Evolutionary conservation across 2,888 invertebrate species (phyloP), one percentile per base, ranked within the genome.

Genomic region (Eupithecia subfuscata): DNA sequence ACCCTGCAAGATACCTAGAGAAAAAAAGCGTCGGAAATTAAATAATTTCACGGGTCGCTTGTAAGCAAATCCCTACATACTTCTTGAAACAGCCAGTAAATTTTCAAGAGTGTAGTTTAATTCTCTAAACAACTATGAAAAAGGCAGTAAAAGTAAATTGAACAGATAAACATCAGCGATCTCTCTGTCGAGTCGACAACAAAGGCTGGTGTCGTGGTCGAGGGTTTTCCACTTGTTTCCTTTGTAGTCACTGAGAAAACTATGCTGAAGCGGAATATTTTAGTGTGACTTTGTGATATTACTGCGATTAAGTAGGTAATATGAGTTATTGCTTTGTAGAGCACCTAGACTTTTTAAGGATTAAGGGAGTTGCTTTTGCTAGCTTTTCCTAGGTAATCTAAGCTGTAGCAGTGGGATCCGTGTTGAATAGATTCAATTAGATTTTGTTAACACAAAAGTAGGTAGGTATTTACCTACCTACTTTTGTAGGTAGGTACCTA

Each of bases 121-220:
- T 72, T 63, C 63, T 37, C 43, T 43, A 48, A 65, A 37, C 64
- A 72, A 75, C 70, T 63, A 70, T 69, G 60, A 72, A 45, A 70
- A 74, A 43, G 68, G 67, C 60, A 70, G 72, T 77, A 73, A 75
- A 77, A 75, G 77, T 77, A 77, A 75, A 77, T 77, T 77, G 72
- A 72, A 77, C 63, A 25, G 77, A 77, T 77, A 72, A 72, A 48
- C 60, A 77, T 75, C 72, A 71, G 69, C 64, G 69, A 70, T 71
- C 64, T 71, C 69, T 69, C 60, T 45, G 48, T 45, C 76, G 34
- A 12, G 43, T 25, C 48, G 63, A 75, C 70, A 75, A 75, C 74
- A 74, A 78, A 72, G 48, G 70, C 74, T 64, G 67, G 60, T 69
- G n/a, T 64, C 37, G 71, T 14, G 71, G 63, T 68, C 68, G 40